Base-by-base conservation (phyloP, 1,140 invertebrate genomes). In the Aethina tumida region DNA sequence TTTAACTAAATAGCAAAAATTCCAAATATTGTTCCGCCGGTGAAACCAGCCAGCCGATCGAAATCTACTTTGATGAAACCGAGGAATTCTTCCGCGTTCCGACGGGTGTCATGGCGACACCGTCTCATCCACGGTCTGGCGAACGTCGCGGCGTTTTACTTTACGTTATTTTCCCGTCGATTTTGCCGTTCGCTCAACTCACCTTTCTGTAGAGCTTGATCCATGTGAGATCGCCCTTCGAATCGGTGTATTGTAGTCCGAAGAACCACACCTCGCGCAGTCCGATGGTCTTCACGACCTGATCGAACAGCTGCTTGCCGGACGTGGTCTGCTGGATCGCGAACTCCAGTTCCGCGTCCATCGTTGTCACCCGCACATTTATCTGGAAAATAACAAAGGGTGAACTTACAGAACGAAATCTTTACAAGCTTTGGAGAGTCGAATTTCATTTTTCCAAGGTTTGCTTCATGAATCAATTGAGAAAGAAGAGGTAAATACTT, bases 311-410 rank as follows among this genome's bases (percentile, higher is more conserved):
- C 68, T 99, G 96, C 69, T 99, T 99, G 56, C 97, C 97, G 29
- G 96, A 98, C 43, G 97, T 99, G 58, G 85, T 95, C 60, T 87
- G 87, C 77, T 99, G 96, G 79, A 99, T 99, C 65, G 95, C 92
- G 76, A 99, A 99, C 77, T 99, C 96, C 78, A 99, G 75, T 74
- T 99, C 97, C 55, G 97, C 96, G 74, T 99, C 97, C 93, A 99
- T 98, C 58, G 97, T 99, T 59, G 91, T 96, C 68, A 99, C 94
- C 63, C 94, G 84, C 50, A 98, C 94, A 74, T 97, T 97, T 75
- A 94, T 88, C 88, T 93, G 62, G 0, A 69, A 69, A 50, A 19
- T 49, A 50, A 50, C 15, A 54, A 53, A 27, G 33, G 14, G 12
- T 9, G 9, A 17, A 8, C 9, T 31, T 7, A 24, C 22, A 24